Evolutionary conservation across 2,113 vertebrate genomes (phyloP).

Genomic region (Nycticorax nycticorax): DNA sequence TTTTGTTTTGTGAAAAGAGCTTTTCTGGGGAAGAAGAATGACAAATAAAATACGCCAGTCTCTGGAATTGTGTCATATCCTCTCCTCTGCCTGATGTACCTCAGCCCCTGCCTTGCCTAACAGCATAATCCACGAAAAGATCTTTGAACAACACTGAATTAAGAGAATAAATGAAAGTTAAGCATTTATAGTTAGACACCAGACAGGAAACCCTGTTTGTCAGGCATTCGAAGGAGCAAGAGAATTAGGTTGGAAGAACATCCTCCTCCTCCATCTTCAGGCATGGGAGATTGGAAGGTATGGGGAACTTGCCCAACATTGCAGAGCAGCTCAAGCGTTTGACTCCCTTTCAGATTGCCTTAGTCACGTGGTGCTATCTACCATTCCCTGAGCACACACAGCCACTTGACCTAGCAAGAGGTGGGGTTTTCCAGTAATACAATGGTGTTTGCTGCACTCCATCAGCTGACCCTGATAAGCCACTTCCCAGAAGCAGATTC

Average conservation of each 20-base stretch:
- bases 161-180: background rate
- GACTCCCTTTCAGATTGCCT: background rate
- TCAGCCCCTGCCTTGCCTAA: background rate
- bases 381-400: background rate
- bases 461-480: background rate
- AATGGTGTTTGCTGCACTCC: background rate
- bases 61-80: background rate
- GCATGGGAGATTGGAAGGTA: background rate
- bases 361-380: fast-evolving
- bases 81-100: background rate
- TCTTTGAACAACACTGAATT: background rate
- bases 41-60: background rate
- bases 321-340: background rate
- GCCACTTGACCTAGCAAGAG: background rate
- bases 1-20: background rate
- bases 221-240: background rate
- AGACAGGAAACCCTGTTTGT: background rate
- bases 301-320: background rate
- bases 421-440: background rate
- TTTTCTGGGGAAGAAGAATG: background rate
- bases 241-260: background rate
- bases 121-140: background rate
- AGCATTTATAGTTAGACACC: background rate
- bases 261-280: background rate
- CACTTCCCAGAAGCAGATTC: background rate